These are phyloP conservation scores for Tupaia chinensis DNA, from an alignment of 2,113 vertebrate genomes.

Conservation along the genomic window DNA sequence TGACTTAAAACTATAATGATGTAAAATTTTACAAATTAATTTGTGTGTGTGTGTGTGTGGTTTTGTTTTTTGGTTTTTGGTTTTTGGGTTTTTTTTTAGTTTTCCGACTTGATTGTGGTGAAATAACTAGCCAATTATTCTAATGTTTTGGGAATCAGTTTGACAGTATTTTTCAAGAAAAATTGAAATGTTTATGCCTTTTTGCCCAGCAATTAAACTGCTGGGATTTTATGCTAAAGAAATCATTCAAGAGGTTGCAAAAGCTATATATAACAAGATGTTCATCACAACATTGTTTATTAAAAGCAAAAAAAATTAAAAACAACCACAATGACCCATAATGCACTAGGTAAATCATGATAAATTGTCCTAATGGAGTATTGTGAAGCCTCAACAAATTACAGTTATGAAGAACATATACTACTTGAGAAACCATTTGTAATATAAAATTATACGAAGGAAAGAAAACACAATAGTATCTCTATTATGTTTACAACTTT, in stretches of 20 bases:
- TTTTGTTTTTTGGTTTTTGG: no score
- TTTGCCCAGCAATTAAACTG: constrained; percentile 32
- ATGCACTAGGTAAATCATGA: neutral
- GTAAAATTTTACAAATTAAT: constrained; percentile 38
- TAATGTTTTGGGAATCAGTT: constrained; percentile 21
- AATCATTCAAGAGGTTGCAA: constrained; percentile 51
- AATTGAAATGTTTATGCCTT: neutral
- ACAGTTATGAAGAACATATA: neutral
- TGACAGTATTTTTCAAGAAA: constrained; percentile 49
- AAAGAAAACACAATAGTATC: neutral
- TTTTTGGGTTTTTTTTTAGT: neutral
- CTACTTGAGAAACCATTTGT: neutral
- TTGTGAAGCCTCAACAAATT: neutral
- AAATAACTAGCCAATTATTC: constrained; percentile 59
- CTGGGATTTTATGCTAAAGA: neutral
- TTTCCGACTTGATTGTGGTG: neutral
- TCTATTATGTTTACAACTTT: constrained; percentile 44
- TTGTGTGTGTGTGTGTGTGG: neutral
- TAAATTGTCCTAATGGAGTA: neutral
- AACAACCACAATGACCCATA: neutral
- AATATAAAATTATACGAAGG: neutral
- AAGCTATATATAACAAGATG: constrained; percentile 35
- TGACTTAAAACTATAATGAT: constrained; percentile 42
- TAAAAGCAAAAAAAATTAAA: constrained; percentile 37
- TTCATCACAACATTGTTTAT: constrained; percentile 57